Evolutionary conservation across 2,113 vertebrate genomes (phyloP).

Genomic region (Tetraodon nigroviridis): DNA sequence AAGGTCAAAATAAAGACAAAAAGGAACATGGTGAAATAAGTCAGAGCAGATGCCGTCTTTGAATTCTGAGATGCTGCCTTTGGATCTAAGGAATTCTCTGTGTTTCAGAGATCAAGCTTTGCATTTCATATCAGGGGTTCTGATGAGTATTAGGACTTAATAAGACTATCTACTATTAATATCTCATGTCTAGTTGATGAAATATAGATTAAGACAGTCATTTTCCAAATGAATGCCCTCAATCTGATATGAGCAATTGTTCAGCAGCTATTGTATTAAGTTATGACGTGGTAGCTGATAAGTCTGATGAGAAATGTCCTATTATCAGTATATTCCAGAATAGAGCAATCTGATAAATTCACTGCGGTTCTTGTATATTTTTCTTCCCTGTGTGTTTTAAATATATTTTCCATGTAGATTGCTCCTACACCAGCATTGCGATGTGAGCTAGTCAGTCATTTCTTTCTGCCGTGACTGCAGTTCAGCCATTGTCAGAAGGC

Average conservation of each 20-base stretch:
- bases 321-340: constrained; percentile 51
- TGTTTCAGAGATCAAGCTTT: not conserved
- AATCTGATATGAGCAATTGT: constrained; percentile 59
- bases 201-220: constrained; percentile 62
- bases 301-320: constrained; percentile 38
- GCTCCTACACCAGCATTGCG: too few relatives aligned
- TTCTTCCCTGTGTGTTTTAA: not conserved
- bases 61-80: constrained; percentile 10
- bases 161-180: constrained; percentile 61
- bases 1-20: constrained; percentile 25
- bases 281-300: constrained; percentile 50
- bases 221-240: constrained; percentile 60
- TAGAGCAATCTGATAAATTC: constrained; percentile 47
- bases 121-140: constrained; percentile 42
- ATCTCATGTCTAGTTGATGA: constrained; percentile 59
- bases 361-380: constrained; percentile 36
- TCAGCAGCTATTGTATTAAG: constrained; percentile 55
- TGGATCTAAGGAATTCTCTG: constrained; percentile 24
- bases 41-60: constrained; percentile 7
- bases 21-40: constrained; percentile 22
- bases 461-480: too few relatives aligned
- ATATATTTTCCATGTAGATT: too few relatives aligned
- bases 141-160: constrained; percentile 53
- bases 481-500: too few relatives aligned
- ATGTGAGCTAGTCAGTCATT: too few relatives aligned